Evolutionary conservation across 2,888 invertebrate genomes (phyloP).

Genomic region (Meiosimyza platycephala): DNA sequence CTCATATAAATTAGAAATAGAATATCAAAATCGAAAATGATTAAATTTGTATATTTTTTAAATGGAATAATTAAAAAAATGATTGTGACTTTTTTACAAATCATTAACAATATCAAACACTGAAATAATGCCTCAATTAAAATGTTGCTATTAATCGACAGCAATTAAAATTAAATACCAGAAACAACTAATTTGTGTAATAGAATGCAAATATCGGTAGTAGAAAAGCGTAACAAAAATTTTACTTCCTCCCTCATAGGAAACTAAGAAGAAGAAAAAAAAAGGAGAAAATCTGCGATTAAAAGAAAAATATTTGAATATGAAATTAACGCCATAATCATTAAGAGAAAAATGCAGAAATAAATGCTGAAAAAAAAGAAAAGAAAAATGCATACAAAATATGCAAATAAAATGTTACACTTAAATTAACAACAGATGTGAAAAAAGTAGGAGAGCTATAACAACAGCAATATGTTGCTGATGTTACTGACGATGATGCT

Average conservation of each 20-base stretch:
- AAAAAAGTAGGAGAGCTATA: constrained; percentile 3
- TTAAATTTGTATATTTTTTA: too few relatives aligned
- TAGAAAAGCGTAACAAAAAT: too few relatives aligned
- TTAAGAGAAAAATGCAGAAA: constrained; percentile 2
- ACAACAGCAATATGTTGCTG: constrained; percentile 21
- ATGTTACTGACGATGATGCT: constrained; percentile 5
- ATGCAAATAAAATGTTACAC: constrained; percentile 42
- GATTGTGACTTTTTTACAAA: too few relatives aligned
- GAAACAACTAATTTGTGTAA: constrained; percentile 2
- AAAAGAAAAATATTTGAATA: constrained; percentile 5
- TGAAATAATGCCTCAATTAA: too few relatives aligned
- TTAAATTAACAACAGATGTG: constrained; percentile 41
- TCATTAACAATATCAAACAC: too few relatives aligned
- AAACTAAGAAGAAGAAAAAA: not conserved
- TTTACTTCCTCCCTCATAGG: too few relatives aligned
- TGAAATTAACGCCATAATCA: not conserved
- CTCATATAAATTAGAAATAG: too few relatives aligned
- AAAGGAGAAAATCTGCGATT: constrained; percentile 3
- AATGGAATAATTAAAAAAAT: too few relatives aligned
- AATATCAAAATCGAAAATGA: too few relatives aligned
- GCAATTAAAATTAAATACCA: not conserved
- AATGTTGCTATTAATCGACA: too few relatives aligned
- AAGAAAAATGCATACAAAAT: constrained; percentile 7
- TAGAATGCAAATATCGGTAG: too few relatives aligned
- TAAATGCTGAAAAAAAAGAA: not conserved